These are phyloP conservation scores for Hydropsyche tenuis DNA, from an alignment of 1,140 invertebrate genomes.

Conservation along the genomic window DNA sequence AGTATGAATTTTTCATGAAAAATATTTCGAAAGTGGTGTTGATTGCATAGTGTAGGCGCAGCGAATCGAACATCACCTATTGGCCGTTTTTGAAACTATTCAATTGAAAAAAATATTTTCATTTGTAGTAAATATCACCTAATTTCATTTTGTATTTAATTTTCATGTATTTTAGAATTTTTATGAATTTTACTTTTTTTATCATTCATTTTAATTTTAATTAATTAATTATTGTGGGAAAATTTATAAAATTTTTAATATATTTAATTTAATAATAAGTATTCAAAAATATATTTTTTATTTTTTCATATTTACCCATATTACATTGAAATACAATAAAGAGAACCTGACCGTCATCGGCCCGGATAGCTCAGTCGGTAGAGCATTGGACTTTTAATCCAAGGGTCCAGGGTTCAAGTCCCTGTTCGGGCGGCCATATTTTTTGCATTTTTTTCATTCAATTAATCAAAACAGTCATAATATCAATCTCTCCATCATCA, in stretches of 20 bases:
- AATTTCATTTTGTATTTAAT: slow-evolving; percentile 6
- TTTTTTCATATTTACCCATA: not conserved
- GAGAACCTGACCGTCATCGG: not conserved
- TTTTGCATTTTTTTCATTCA: slow-evolving; percentile 40
- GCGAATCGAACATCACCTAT: not conserved
- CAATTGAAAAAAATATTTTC: not conserved
- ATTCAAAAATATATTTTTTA: slow-evolving; percentile 7
- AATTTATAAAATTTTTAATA: no score
- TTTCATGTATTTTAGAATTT: not conserved
- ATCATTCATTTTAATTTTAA: not conserved
- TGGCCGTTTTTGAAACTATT: not conserved
- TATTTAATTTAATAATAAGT: not conserved
- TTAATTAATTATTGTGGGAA: not conserved
- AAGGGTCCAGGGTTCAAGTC: slow-evolving; percentile 81
- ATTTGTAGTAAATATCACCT: not conserved
- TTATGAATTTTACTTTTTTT: not conserved
- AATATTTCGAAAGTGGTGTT: not conserved
- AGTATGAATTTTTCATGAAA: slow-evolving; percentile 3
- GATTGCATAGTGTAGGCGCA: no score
- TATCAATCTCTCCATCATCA: no score
- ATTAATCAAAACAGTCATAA: not conserved
- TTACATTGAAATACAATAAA: not conserved
- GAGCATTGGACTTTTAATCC: slow-evolving; percentile 81
- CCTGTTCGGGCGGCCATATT: slow-evolving; percentile 72
- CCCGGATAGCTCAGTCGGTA: slow-evolving; percentile 81